These are phyloP conservation scores for Vanessa atalanta DNA, from an alignment of 1,140 invertebrate species.

Conservation along the genomic window DNA sequence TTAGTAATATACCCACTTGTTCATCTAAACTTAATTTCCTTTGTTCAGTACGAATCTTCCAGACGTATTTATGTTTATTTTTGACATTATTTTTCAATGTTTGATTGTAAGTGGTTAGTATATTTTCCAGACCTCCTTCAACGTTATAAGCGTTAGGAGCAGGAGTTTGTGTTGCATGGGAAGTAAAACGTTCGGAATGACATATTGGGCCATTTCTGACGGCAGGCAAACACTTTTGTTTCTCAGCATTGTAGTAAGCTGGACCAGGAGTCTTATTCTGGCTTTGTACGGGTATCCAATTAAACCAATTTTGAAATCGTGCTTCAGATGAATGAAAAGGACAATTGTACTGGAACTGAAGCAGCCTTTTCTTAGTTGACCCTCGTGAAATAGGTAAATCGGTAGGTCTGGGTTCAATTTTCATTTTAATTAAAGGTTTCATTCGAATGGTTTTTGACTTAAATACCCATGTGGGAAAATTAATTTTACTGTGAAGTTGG, in stretches of 20 bases:
- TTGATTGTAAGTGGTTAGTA: constrained; percentile 60
- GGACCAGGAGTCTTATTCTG: constrained; percentile 56
- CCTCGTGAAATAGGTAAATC: constrained; percentile 39
- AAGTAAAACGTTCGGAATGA: constrained; percentile 50
- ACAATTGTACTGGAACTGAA: constrained; percentile 45
- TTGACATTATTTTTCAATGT: constrained; percentile 62
- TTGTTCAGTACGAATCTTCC: constrained; percentile 41
- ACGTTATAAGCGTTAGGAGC: constrained; percentile 61
- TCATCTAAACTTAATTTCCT: constrained; percentile 47
- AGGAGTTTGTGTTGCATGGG: constrained; percentile 39
- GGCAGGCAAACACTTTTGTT: constrained; percentile 52
- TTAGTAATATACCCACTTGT: constrained; percentile 48
- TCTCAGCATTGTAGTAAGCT: constrained; percentile 49
- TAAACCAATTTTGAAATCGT: constrained; percentile 65
- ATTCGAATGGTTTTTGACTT: constrained; percentile 61
- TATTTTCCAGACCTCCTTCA: constrained; percentile 54
- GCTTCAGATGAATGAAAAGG: constrained; percentile 64
- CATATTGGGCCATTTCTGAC: constrained; percentile 53
- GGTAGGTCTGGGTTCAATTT: constrained; percentile 52
- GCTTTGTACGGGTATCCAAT: constrained; percentile 58
- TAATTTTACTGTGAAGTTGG: no score
- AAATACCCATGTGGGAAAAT: constrained; percentile 60
- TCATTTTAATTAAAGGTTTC: constrained; percentile 53
- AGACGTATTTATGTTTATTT: constrained; percentile 53
- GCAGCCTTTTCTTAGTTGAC: constrained; percentile 32